These are phyloP conservation scores for Glossophaga mutica DNA, from an alignment of 2,797 vertebrate genomes.

Conservation along the genomic window DNA sequence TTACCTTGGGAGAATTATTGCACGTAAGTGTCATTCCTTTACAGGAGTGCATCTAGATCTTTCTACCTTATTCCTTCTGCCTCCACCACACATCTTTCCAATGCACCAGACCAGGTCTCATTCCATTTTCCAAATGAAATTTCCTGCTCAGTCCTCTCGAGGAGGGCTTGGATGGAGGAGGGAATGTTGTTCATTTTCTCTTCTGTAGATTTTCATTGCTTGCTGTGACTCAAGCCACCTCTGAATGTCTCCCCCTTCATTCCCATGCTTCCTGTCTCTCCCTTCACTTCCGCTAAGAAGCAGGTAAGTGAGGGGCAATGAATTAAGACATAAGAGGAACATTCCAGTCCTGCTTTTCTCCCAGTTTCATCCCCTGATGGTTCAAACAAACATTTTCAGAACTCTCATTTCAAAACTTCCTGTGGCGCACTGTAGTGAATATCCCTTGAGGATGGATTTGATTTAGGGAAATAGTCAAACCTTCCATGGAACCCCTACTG, in stretches of 20 bases:
- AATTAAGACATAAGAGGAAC: background rate
- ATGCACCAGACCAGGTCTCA: background rate
- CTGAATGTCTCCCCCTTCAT: background rate
- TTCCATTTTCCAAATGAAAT: constrained; percentile 9
- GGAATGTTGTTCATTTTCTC: background rate
- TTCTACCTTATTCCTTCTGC: background rate
- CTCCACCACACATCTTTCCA: background rate
- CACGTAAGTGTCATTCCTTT: background rate
- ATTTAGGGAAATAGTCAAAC: constrained; percentile 22
- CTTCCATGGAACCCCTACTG: constrained; percentile 36
- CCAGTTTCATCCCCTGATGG: background rate
- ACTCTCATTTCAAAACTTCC: constrained; percentile 34
- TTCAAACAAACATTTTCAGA: constrained; percentile 2
- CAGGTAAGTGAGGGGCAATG: background rate
- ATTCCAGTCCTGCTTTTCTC: background rate
- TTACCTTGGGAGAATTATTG: background rate
- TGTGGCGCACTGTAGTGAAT: background rate
- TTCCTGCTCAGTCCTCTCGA: background rate
- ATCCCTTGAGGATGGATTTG: background rate
- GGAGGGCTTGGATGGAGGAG: background rate
- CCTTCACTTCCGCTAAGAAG: background rate
- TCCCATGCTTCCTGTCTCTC: background rate
- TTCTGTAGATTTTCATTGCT: background rate
- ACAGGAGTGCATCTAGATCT: background rate
- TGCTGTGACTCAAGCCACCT: background rate